These are phyloP conservation scores for Oryctolagus cuniculus DNA, from an alignment of 2,113 vertebrate species.

Conservation along the genomic window DNA sequence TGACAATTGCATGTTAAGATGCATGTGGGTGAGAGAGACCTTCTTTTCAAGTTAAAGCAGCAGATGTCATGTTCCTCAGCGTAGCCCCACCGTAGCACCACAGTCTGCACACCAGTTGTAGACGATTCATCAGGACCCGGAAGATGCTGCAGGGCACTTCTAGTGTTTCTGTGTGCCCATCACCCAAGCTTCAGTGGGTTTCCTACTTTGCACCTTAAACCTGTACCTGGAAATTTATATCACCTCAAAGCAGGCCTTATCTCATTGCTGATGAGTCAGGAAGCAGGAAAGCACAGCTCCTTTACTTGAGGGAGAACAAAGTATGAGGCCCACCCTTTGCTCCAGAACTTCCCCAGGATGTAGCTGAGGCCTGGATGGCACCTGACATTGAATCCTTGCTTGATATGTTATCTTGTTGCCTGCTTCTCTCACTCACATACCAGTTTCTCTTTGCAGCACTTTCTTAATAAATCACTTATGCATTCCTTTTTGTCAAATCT, in stretches of 20 bases:
- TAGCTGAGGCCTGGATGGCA: background rate
- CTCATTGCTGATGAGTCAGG: background rate
- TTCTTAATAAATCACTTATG: background rate
- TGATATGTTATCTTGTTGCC: background rate
- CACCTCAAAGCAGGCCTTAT: background rate
- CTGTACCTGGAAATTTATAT: background rate
- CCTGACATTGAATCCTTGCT: background rate
- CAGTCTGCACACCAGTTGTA: background rate
- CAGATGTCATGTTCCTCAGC: background rate
- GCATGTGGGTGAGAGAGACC: background rate
- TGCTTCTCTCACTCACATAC: background rate
- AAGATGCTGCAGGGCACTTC: background rate
- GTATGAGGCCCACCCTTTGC: background rate
- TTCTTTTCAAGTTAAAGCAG: background rate
- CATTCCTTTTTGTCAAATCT: background rate
- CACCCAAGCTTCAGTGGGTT: background rate
- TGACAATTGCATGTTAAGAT: background rate
- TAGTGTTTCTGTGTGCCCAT: background rate
- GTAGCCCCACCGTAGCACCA: background rate
- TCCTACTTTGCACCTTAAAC: background rate
- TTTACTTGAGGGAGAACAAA: background rate
- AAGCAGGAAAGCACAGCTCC: background rate
- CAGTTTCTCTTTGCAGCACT: background rate
- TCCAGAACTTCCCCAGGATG: background rate
- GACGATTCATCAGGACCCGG: background rate